Base-by-base conservation (phyloP, 2,888 invertebrate genomes). In the Patella depressa region DNA sequence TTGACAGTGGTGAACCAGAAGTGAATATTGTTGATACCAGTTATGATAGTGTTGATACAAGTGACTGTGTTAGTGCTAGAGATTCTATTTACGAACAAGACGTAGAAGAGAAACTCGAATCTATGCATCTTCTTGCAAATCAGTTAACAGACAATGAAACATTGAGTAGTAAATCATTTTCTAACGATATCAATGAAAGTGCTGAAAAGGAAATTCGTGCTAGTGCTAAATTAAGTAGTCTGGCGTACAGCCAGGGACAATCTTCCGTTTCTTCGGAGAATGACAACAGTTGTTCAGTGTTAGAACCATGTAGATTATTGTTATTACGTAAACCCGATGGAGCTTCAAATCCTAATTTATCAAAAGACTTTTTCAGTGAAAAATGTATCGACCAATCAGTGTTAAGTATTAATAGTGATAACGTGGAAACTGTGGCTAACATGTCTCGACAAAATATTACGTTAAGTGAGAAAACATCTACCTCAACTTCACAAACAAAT, bases 331-430 rank as follows among this genome's bases (percentile, higher is more conserved):
- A 86, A 92, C 97, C 97, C 7, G 97, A 97, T 88, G 97, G 97
- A 72, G 97, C 97, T 74, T 97, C 97, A 45, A 97, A 97, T 93
- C 97, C 97, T 24, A 96, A 97, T 93, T 93, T 97, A 86, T 81
- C 83, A 19, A 84, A 84, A 80, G 86, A 85, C 80, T 80, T 82
- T 59, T 84, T 80, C 29, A 69, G 77, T 15, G 75, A 80, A 45
- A 74, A 75, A 3, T 19, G 55, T 19, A 70, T 73, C 19, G 72
- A 77, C 24, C 69, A 74, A 24, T 71, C 73, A 4, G 53, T 77
- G 0, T 55, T 75, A 19, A 79, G 75, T 45, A 72, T 75, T n/a
- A 79, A 70, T 75, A 77, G 75, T 34, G 76, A 76, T 59, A 72
- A 73, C 34, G 70, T 76, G 45, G 71, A 78, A 54, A 54, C 69